phyloP scores from a whole-genome alignment of 2,113 vertebrate genomes.

The Microcebus griseorufus region DNA sequence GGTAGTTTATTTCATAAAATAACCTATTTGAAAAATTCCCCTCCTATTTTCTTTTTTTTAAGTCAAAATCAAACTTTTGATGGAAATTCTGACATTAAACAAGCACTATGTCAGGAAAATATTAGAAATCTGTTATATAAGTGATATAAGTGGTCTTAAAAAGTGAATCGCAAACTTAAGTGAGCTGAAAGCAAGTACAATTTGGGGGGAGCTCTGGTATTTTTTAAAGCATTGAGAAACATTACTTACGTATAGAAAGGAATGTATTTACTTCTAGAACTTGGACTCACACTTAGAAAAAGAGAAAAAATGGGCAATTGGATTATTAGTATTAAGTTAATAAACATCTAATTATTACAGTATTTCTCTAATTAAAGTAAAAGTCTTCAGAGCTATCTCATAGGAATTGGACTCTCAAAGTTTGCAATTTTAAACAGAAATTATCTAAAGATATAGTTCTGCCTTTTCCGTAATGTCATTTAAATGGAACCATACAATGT shows the following conservation, averaged over 20 bases:
- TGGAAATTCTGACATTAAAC: background rate
- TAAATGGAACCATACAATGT: background rate
- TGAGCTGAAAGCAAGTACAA: background rate
- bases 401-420: background rate
- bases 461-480: background rate
- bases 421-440: background rate
- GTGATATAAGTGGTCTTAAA: background rate
- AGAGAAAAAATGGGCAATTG: background rate
- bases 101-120: background rate
- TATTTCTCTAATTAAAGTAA: background rate
- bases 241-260: constrained; percentile 84
- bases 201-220: background rate
- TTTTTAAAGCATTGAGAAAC: background rate
- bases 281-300: constrained; percentile 81
- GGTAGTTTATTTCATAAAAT: background rate
- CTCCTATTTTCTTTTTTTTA: background rate
- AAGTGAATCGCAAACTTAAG: background rate
- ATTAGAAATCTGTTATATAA: too few relatives aligned
- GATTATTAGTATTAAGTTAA: background rate
- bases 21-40: background rate
- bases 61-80: background rate
- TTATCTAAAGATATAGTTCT: background rate
- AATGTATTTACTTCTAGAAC: constrained; percentile 83
- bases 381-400: background rate
- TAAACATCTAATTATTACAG: background rate